A percentile compares a stretch with the other conserved stretches of the same genome.
These are phyloP conservation scores for Aphaenogaster rudis DNA, from an alignment of 1,140 invertebrate species.

Conservation along the genomic window DNA sequence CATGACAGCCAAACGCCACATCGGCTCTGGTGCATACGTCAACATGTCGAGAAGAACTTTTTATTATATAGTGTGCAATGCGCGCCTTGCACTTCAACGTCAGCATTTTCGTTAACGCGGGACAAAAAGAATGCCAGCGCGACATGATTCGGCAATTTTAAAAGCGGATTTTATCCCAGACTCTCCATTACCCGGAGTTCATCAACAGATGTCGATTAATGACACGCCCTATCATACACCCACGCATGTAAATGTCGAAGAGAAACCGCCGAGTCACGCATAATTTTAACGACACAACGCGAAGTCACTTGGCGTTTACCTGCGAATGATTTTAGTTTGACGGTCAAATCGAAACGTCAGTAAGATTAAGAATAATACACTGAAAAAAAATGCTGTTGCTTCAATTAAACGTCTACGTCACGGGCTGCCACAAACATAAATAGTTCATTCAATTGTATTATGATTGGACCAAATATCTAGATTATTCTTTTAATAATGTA, in stretches of 20 bases:
- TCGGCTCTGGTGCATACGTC: conserved; percentile 15
- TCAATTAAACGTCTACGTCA: no score
- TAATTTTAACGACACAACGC: background rate
- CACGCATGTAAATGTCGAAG: background rate
- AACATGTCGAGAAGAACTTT: conserved; percentile 26
- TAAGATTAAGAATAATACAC: background rate
- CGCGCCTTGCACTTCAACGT: conserved; percentile 43
- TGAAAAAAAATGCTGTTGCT: no score
- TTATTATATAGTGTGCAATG: conserved; percentile 2
- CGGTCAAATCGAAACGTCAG: conserved; percentile 8
- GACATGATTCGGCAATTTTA: conserved; percentile 39
- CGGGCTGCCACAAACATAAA: no score
- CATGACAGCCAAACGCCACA: background rate
- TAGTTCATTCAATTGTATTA: no score
- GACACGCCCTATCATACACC: background rate
- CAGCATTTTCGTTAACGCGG: background rate
- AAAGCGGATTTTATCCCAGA: conserved; percentile 11
- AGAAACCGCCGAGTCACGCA: background rate
- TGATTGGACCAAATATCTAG: no score
- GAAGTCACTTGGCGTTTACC: background rate
- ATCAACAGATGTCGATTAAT: conserved; percentile 27
- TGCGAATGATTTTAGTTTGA: conserved; percentile 9
- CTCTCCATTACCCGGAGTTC: background rate
- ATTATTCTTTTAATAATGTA: no score
- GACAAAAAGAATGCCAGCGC: conserved; percentile 24